Base-by-base conservation (phyloP, 2,888 invertebrate genomes). In the Apotomis turbidana region DNA sequence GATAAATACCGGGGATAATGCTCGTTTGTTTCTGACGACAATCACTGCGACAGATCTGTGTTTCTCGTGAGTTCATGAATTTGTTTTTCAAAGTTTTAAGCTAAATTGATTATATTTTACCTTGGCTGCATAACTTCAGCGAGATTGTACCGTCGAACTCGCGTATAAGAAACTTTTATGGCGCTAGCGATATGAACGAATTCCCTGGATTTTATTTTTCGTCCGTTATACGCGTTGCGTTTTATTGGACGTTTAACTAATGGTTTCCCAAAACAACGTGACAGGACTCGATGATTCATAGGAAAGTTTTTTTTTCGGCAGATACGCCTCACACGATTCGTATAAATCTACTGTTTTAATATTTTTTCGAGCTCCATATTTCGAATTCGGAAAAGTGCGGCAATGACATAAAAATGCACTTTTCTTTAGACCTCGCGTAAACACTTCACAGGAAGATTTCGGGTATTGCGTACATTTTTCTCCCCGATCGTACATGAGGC, bases 401-500 rank as follows among this genome's bases (percentile, higher is more conserved):
- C 15, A 51, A 75, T 78, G 77, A 77, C 75, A 79, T 76, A 78
- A 79, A 78, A 82, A 77, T 84, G 83, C 83, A 83, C 78, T 82
- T 76, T 76, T 73, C 75, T 77, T 77, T 75, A 76, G 78, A 76
- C 79, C 74, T 78, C 75, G 75, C 81, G 83, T 86, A 85, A 87
- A 88, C 85, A 87, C 83, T 83, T 85, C 78, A 81, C 79, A 80
- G n/a, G 79, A 82, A 83, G 83, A 81, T 81, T 82, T 82, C 77
- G 80, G 78, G 79, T 85, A 84, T 87, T 85, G 83, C 85, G 83
- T 83, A 86, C 83, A 87, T 88, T 87, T 87, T 85, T 87, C 88
- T 88, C 81, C 82, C 79, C 86, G 82, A 90, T 90, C 87, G 89
- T 85, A 82, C 87, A 88, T 84, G 88, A 87, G 86, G 85, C 88